A percentile compares a stretch with the other conserved stretches of the same genome.
These are phyloP conservation scores for Incurvaria masculella DNA, from an alignment of 2,888 invertebrate genomes.

Conservation along the genomic window DNA sequence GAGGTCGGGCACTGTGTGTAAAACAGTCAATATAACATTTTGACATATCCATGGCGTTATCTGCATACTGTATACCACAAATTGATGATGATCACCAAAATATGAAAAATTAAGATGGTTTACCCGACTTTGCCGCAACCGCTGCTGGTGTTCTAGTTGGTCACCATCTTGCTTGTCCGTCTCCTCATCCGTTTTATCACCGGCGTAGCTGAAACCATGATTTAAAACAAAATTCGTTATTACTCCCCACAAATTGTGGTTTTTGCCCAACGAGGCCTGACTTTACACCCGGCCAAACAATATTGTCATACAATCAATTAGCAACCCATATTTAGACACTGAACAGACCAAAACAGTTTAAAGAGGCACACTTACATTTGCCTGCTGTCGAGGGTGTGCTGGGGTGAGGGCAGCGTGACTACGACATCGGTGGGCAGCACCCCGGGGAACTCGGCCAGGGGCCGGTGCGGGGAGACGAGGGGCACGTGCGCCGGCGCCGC, in stretches of 20 bases:
- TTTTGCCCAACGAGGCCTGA: too few species aligned
- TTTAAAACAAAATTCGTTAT: too few species aligned
- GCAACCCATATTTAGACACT: too few species aligned
- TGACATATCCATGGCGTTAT: too few species aligned
- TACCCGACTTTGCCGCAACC: background rate
- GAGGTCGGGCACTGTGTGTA: too few species aligned
- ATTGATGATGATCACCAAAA: background rate
- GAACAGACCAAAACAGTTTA: too few species aligned
- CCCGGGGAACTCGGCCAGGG: slow-evolving; percentile 41
- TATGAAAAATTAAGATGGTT: background rate
- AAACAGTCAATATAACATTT: too few species aligned
- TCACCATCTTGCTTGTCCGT: slow-evolving; percentile 1
- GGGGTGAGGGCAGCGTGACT: slow-evolving; percentile 43
- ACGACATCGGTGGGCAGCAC: slow-evolving; percentile 51
- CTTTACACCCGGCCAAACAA: too few species aligned
- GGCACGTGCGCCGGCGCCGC: slow-evolving; percentile 11
- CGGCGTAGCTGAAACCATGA: slow-evolving; percentile 15
- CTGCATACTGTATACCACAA: too few species aligned
- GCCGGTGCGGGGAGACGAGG: slow-evolving; percentile 23
- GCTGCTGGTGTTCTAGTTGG: background rate
- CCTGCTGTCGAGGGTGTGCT: background rate
- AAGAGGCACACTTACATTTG: too few species aligned
- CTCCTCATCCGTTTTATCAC: slow-evolving; percentile 15
- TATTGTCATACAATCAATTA: too few species aligned
- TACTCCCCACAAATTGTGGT: too few species aligned